Evolutionary conservation across 2,888 invertebrate species (phyloP), one percentile per base, ranked within the genome.

Genomic region (Ypsolopha scabrella): DNA sequence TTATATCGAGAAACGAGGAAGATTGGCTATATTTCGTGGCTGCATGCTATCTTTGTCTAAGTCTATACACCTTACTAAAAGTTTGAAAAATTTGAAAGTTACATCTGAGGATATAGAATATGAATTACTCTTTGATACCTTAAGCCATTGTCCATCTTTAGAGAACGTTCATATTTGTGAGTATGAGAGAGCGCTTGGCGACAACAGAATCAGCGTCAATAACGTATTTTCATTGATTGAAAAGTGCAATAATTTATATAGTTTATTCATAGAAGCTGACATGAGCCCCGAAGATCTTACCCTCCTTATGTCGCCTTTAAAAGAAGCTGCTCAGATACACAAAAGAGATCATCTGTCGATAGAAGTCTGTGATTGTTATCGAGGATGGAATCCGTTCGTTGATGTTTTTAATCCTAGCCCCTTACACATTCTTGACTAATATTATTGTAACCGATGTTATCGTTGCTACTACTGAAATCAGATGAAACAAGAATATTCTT

Each of bases 371-470:
- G 62, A 65, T 37, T 62, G 63, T 33, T 64, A 63, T 47, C 58
- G 63, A 24, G 66, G 67, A n/a, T 70, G 66, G 64, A 71, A 70
- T 55, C 68, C 67, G 6, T 72, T 69, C 52, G 64, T 58, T 11
- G 70, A 71, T 52, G 68, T 72, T 2, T 71, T 71, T 55, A 70
- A 64, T 54, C 71, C 71, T 2, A 72, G 71, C 47, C 71, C 71
- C 53, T 61, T 72, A 53, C 65, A 70, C 52, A 57, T 63, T 49
- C 53, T 59, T 14, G 50, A 50, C 39, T 35, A 34, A 13, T 44
- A 14, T 2, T 44, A 44, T 39, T 24, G 2, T 3, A 24, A 24
- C 24, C 4, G 24, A 24, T 24, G 4, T 3, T 24, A 24, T 24
- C 24, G 2, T 24, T 24, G 24, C 24, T 24, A 3, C 24, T 24